Evolutionary conservation across 2,888 invertebrate species (phyloP), one percentile per base, ranked within the genome.

Genomic region (Venusia cambrica): DNA sequence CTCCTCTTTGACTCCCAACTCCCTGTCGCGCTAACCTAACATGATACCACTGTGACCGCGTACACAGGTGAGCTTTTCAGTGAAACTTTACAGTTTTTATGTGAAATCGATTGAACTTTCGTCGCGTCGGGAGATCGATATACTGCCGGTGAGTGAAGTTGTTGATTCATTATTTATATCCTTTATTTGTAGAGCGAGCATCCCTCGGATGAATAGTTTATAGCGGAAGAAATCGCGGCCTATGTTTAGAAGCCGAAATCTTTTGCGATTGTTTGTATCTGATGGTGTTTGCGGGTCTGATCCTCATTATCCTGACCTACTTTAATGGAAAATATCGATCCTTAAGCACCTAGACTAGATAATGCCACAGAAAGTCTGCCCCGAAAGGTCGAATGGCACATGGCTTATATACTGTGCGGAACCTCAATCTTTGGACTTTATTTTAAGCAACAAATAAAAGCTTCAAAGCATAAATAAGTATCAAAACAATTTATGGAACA

Each of bases 81-180:
- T 66, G 65, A 71, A 71, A 65, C 63, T 68, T 69, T 66, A 54
- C 54, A 57, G 60, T 61, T 69, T 59, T 63, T 53, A 67, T 69
- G 72, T 71, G 70, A 67, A 62, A 72, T 67, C 73, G 65, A 71
- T 67, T 62, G 70, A 68, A 71, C 68, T 65, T 64, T 64, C 32
- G 39, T 42, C 54, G 57, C 51, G 51, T 46, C 50, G 49, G 54
- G 62, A 60, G 66, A 73, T 74, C 73, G 69, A 76, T 75, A 72
- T 66, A 54, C 61, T 59, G 58, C 60, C 62, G 72, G 73, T 73
- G 51, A 73, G 71, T 68, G 35, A 51, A 58, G 49, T 60, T 60
- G 54, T 54, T 62, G 51, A 57, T 67, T 61, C 38, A 71, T 72
- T 62, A 73, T 73, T 75, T 66, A 74, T 63, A 53, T 60, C 45